A percentile compares a stretch with the other conserved stretches of the same genome.
Evolutionary conservation across 2,888 invertebrate genomes (phyloP).

Genomic region (Caenorhabditis imperialis): DNA sequence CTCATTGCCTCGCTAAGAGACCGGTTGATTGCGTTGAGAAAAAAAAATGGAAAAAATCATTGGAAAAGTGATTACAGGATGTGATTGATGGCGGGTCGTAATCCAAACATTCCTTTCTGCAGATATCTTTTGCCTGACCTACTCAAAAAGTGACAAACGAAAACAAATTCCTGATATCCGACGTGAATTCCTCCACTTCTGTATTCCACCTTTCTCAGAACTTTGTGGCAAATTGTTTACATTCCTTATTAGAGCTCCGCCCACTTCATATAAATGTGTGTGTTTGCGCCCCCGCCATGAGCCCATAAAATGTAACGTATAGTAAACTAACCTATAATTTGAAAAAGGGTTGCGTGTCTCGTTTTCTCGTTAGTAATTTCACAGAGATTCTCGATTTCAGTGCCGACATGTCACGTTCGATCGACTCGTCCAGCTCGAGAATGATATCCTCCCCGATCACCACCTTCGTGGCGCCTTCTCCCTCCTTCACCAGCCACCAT

Average conservation of each 20-base stretch:
- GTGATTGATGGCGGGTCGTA: background rate
- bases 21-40: conserved; percentile 27
- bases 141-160: too few relatives aligned
- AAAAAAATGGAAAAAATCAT: conserved; percentile 19
- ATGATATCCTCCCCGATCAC: conserved; percentile 49
- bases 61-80: conserved; percentile 18
- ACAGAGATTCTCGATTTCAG: conserved; percentile 40
- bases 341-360: conserved; percentile 10
- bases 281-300: too few relatives aligned
- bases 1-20: conserved; percentile 18
- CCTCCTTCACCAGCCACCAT: conserved; percentile 32
- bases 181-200: too few relatives aligned
- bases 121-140: background rate
- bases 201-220: too few relatives aligned
- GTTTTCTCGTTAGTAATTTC: background rate
- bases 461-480: conserved; percentile 42
- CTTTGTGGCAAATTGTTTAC: too few relatives aligned
- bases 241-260: too few relatives aligned
- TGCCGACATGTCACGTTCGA: conserved; percentile 53
- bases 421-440: conserved; percentile 52
- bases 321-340: conserved; percentile 7
- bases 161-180: too few relatives aligned
- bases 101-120: conserved; percentile 1
- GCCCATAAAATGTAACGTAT: conserved; percentile 43
- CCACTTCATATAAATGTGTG: too few relatives aligned